Base-by-base conservation (phyloP, 2,113 vertebrate genomes). In the Oxyruncus cristatus region DNA sequence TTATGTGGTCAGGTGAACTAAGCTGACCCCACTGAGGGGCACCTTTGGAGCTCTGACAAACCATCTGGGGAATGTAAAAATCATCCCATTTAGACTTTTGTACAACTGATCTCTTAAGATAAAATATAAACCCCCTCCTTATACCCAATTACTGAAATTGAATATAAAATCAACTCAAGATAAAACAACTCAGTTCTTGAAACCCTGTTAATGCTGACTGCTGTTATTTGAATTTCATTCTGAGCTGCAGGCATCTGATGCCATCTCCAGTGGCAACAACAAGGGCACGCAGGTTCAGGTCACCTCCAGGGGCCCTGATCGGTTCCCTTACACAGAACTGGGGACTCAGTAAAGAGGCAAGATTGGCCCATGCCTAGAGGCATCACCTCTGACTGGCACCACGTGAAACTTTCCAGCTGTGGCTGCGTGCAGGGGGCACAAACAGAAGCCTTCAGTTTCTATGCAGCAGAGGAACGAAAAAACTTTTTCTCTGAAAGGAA, bases 101-200 rank as follows among this genome's bases (percentile, higher is more conserved):
- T 65, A 74, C 52, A 72, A 47, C 33, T 33, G 11, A 63, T 63
- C 49, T 85, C 76, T 72, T 58, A 59, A 46, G 74, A 78, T 50
- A 33, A 76, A 77, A 53, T 76, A 67, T 27, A 74, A 79, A 71
- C 53, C 52, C 4, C 3, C 2, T 22, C 46, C 55, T 79, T 65
- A 56, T 83, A 79, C 14, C 33, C 67, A 41, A 37, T 22, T 78
- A 75, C 8, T 63, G 61, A 88, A 71, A 88, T 9, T 2, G 33
- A 82, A 93, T 35, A 59, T 21, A 88, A 91, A 85, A 52, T 80
- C 68, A 68, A 65, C 41, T 37, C 21, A 61, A 83, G 53, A 83
- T 41, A 44, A 42, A 92, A 21, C 44, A 68, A 32, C 67, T 77
- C 72, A 35, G 24, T 79, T 76, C 49, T 41, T 52, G 63, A 47